phyloP scores from a whole-genome alignment of 2,113 vertebrate genomes.

The Morone chrysops region DNA sequence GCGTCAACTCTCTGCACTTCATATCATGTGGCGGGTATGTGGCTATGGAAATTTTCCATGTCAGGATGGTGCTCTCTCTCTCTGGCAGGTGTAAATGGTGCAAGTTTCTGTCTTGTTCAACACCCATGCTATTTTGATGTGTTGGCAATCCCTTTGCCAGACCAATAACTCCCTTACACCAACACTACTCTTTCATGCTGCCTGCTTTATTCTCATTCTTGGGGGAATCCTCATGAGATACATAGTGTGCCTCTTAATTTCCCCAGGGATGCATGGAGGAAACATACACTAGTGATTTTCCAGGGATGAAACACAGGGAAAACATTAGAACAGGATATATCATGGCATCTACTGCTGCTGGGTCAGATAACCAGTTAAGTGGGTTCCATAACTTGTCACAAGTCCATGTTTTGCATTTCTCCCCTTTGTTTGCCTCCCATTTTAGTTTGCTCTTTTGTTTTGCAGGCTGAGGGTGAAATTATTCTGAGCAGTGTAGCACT shows the following conservation, averaged over 20 bases:
- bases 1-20: constrained; percentile 65
- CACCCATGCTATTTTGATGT: constrained; percentile 83
- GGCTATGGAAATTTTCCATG: constrained; percentile 72
- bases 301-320: constrained; percentile 81
- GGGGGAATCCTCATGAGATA: constrained; percentile 81
- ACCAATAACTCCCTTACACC: constrained; percentile 84
- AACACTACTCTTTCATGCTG: constrained; percentile 82
- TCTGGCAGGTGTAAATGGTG: constrained; percentile 81
- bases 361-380: constrained; percentile 79
- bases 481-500: constrained; percentile 53
- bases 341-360: constrained; percentile 69
- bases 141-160: constrained; percentile 83
- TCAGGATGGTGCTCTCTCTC: constrained; percentile 57
- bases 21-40: constrained; percentile 42
- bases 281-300: constrained; percentile 85
- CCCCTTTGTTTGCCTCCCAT: constrained; percentile 58
- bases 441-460: constrained; percentile 72
- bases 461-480: constrained; percentile 44
- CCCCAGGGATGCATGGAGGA: constrained; percentile 83
- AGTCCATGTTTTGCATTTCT: constrained; percentile 61
- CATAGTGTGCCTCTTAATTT: constrained; percentile 87
- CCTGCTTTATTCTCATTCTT: constrained; percentile 84
- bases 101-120: constrained; percentile 83
- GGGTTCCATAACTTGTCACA: constrained; percentile 76
- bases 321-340: constrained; percentile 78